Conservation (phyloP, 2,888 invertebrate genomes). For the Elmis aenea region DNA sequence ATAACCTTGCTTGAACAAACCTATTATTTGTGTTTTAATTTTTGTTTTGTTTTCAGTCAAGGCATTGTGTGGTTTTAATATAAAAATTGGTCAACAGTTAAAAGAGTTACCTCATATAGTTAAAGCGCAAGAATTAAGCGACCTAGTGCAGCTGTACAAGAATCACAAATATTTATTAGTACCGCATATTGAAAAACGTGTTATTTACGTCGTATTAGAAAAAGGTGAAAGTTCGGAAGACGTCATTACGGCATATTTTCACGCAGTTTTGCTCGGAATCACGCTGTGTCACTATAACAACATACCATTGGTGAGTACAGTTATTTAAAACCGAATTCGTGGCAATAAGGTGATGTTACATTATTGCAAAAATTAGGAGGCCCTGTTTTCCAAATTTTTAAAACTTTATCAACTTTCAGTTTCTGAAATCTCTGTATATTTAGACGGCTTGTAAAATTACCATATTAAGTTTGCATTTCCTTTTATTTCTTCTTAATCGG, state of each 20-base stretch:
- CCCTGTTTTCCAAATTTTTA: too few relatives aligned
- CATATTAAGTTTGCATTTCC: too few relatives aligned
- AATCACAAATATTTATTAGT: constrained; percentile 54
- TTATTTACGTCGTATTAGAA: constrained; percentile 55
- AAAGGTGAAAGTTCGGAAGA: constrained; percentile 50
- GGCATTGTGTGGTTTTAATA: constrained; percentile 57
- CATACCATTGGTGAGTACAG: constrained; percentile 36
- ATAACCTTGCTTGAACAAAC: too few relatives aligned
- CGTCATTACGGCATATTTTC: constrained; percentile 64
- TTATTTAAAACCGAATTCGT: background rate
- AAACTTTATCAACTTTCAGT: background rate
- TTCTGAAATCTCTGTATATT: background rate
- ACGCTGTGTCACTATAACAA: constrained; percentile 40
- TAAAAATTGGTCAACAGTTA: constrained; percentile 57
- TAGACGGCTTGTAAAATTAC: background rate
- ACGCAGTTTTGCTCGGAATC: constrained; percentile 57
- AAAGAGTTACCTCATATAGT: constrained; percentile 35
- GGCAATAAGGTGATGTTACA: background rate
- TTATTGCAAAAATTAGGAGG: too few relatives aligned
- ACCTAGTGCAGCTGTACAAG: constrained; percentile 47
- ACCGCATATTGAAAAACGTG: constrained; percentile 46
- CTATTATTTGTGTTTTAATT: too few relatives aligned
- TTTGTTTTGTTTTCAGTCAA: constrained; percentile 48
- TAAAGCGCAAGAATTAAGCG: constrained; percentile 39
- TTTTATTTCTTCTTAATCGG: too few relatives aligned